These are phyloP conservation scores for Cheirogaleus medius DNA, from an alignment of 2,113 vertebrate genomes.

Conservation along the genomic window DNA sequence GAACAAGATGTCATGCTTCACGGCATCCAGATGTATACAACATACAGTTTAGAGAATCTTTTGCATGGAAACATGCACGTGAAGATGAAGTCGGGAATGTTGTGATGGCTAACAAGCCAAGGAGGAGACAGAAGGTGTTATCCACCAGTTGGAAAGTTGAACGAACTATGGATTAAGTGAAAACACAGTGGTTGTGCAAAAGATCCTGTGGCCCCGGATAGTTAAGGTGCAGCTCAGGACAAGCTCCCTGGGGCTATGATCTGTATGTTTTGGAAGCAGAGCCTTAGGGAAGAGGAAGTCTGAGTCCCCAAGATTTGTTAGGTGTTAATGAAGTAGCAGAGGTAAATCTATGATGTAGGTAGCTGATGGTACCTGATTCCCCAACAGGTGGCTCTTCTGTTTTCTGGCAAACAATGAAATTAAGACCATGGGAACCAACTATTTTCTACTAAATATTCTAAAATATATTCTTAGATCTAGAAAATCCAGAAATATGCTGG, in stretches of 20 bases:
- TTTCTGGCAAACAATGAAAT: not conserved
- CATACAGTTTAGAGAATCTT: accelerated
- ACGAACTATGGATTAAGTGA: not conserved
- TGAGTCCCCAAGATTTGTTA: not conserved
- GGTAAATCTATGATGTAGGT: not conserved
- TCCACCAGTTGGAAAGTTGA: not conserved
- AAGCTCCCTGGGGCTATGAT: accelerated
- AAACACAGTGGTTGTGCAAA: accelerated
- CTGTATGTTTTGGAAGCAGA: not conserved
- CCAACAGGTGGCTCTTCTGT: not conserved
- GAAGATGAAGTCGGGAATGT: not conserved
- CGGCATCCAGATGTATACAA: accelerated
- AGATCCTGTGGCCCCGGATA: not conserved
- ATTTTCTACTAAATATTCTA: not conserved
- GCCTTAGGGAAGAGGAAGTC: accelerated
- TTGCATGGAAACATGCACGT: accelerated
- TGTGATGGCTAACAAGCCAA: not conserved
- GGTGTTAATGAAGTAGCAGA: accelerated
- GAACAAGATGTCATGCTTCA: accelerated
- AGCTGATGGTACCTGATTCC: not conserved
- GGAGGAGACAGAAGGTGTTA: too few species aligned
- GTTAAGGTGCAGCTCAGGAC: not conserved
- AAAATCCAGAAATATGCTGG: not conserved
- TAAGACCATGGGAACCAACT: not conserved
- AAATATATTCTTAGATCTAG: not conserved